A percentile compares a stretch with the other conserved stretches of the same genome.
Evolutionary conservation across 2,888 invertebrate genomes (phyloP).

Genomic region (Pachymerium ferrugineum): DNA sequence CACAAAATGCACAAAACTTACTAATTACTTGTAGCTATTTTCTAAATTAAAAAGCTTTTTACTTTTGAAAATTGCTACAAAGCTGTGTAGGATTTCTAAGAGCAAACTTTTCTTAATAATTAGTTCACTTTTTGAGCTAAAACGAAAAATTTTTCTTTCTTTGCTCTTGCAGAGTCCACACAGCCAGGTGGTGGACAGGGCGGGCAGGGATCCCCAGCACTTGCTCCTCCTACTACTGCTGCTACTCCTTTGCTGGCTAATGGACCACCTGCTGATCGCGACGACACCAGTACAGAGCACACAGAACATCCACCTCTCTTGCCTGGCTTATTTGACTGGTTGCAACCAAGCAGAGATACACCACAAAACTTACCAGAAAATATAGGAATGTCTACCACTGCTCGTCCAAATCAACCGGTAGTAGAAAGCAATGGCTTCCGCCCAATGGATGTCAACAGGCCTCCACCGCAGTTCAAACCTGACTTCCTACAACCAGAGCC

Average conservation of each 20-base stretch:
- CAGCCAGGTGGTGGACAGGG: background rate
- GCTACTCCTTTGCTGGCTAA: background rate
- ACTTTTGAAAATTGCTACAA: too few species aligned
- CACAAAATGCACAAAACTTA: too few species aligned
- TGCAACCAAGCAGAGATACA: background rate
- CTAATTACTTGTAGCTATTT: too few species aligned
- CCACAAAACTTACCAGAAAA: background rate
- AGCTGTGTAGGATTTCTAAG: background rate
- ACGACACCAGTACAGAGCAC: background rate
- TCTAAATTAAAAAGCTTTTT: too few species aligned
- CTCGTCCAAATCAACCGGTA: too few species aligned
- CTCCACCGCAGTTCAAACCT: too few species aligned
- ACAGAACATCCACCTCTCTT: background rate
- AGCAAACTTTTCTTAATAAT: background rate
- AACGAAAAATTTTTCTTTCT: background rate
- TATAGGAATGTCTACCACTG: background rate
- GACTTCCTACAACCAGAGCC: background rate
- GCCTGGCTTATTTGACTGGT: background rate
- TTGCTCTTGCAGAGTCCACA: constrained; percentile 29
- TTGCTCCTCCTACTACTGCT: background rate
- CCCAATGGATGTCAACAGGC: too few species aligned
- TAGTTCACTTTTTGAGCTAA: background rate
- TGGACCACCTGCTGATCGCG: background rate
- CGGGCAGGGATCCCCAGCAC: constrained; percentile 11
- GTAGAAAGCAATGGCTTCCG: too few species aligned